A percentile compares a stretch with the other conserved stretches of the same genome.
phyloP scores from a whole-genome alignment of 2,888 invertebrate genomes.

The Acanthococcus lagerstroemiae region DNA sequence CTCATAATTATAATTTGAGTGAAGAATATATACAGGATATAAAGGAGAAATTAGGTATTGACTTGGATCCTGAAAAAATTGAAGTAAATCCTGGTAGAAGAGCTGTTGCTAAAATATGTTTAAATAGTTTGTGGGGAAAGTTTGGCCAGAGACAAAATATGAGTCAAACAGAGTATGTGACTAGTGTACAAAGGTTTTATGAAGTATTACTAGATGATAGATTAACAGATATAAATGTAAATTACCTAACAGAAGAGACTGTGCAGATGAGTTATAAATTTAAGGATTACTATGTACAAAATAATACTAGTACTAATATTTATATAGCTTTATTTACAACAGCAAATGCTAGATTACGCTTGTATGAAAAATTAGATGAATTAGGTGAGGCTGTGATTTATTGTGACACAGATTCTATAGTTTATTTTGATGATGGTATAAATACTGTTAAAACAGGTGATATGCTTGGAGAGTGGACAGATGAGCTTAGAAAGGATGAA shows the following conservation, averaged over 20 bases:
- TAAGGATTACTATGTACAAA: conserved; percentile 9
- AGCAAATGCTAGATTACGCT: conserved; percentile 4
- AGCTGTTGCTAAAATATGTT: conserved; percentile 35
- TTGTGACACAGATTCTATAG: conserved; percentile 9
- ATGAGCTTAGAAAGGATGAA: not conserved
- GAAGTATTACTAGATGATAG: conserved; percentile 2
- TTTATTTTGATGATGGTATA: not conserved
- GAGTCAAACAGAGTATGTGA: conserved; percentile 41
- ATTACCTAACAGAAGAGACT: not conserved
- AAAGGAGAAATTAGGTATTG: conserved; percentile 35
- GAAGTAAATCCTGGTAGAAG: conserved; percentile 35
- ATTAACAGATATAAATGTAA: conserved; percentile 14
- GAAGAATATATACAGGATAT: conserved; percentile 34
- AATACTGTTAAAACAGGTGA: conserved; percentile 5
- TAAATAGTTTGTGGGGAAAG: conserved; percentile 37
- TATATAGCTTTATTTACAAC: conserved; percentile 9
- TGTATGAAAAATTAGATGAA: not conserved
- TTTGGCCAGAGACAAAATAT: conserved; percentile 35
- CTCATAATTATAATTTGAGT: not conserved
- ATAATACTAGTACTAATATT: conserved; percentile 16
- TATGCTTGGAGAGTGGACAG: conserved; percentile 20
- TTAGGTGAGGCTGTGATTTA: not conserved
- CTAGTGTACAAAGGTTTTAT: not conserved
- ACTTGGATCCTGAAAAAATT: conserved; percentile 34
- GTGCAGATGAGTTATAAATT: conserved; percentile 15